Evolutionary conservation across 2,797 vertebrate species (phyloP).

Genomic region (Todus mexicanus): DNA sequence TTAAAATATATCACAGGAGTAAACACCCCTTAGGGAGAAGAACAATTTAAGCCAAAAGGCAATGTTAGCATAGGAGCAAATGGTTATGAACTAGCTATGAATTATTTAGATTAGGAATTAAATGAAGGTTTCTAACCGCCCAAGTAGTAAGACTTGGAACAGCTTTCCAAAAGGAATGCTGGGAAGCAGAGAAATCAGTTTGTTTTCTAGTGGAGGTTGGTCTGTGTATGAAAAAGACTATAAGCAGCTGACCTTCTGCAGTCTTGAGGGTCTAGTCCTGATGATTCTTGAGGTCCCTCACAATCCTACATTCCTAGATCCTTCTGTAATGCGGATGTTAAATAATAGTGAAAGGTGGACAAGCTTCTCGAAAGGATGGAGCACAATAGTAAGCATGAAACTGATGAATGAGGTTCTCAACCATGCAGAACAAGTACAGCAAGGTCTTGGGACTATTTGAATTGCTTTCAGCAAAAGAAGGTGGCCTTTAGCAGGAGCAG

Average conservation of each 20-base stretch:
- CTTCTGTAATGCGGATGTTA: background rate
- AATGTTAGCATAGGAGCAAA: slow-evolving; percentile 38
- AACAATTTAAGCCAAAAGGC: slow-evolving; percentile 40
- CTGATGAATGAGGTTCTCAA: background rate
- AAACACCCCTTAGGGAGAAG: slow-evolving; percentile 35
- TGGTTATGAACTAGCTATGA: slow-evolving; percentile 22
- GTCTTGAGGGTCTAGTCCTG: background rate
- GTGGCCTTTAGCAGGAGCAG: background rate
- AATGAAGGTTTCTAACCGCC: background rate
- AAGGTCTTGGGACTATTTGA: background rate
- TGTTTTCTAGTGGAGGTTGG: background rate
- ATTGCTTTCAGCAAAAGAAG: background rate
- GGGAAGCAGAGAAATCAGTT: background rate
- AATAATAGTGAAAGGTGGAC: background rate
- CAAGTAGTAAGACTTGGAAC: background rate
- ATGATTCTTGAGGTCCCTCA: background rate
- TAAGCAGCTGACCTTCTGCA: background rate
- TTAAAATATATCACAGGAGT: slow-evolving; percentile 1
- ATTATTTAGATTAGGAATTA: slow-evolving; percentile 48
- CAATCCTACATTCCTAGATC: background rate
- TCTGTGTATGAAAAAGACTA: background rate
- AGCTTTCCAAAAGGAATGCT: background rate
- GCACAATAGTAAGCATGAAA: background rate
- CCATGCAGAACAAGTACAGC: background rate
- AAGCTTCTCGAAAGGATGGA: background rate